phyloP scores from a whole-genome alignment of 2,888 invertebrate genomes.

The Anthrax anthrax region DNA sequence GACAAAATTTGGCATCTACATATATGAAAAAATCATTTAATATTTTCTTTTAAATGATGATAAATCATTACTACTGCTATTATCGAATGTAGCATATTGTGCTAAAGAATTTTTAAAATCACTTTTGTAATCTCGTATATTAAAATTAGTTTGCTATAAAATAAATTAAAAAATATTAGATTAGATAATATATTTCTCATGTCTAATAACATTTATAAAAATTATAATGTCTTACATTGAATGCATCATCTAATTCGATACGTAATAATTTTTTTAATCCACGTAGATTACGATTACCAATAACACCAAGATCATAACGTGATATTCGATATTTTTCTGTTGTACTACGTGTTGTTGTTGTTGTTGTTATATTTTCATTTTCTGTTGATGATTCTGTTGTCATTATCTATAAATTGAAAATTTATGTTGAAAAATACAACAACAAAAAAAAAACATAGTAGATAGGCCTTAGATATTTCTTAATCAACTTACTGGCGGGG shows the following conservation, averaged over 20 bases:
- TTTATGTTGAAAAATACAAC: too few relatives aligned
- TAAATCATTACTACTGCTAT: not conserved
- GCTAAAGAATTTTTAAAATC: slow-evolving; percentile 23
- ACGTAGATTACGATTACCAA: slow-evolving; percentile 29
- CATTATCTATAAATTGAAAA: not conserved
- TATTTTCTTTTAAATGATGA: too few relatives aligned
- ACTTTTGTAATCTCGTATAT: slow-evolving; percentile 24
- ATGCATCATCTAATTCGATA: slow-evolving; percentile 27
- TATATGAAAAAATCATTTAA: too few relatives aligned
- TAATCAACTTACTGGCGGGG: slow-evolving; percentile 7
- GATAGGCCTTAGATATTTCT: too few relatives aligned
- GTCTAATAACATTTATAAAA: too few relatives aligned
- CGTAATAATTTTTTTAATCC: slow-evolving; percentile 27
- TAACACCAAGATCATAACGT: slow-evolving; percentile 29
- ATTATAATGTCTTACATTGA: slow-evolving; percentile 29
- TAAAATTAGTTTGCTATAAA: slow-evolving; percentile 28
- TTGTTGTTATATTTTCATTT: slow-evolving; percentile 5
- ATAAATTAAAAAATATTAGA: slow-evolving; percentile 4
- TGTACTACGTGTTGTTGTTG: slow-evolving; percentile 18
- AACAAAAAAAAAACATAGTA: too few relatives aligned
- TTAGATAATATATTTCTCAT: too few relatives aligned
- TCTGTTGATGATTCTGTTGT: not conserved
- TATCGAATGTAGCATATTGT: slow-evolving; percentile 2
- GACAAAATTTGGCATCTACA: too few relatives aligned
- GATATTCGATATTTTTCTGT: slow-evolving; percentile 29